Base-by-base conservation (phyloP, 2,113 vertebrate species). In the Trogon melanurus region DNA sequence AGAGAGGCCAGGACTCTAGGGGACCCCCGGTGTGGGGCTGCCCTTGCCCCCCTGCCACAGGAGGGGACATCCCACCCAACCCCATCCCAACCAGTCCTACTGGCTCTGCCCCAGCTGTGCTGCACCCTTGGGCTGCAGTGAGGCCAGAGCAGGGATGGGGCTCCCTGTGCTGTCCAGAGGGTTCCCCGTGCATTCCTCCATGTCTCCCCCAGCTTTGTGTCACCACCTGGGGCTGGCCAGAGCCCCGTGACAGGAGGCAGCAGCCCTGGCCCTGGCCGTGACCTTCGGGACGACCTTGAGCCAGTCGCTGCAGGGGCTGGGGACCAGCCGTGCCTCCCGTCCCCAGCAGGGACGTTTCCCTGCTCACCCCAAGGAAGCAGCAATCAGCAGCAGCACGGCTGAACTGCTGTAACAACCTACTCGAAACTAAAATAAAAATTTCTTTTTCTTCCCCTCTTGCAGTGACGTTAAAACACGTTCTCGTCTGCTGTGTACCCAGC, bases 401-500 rank as follows among this genome's bases (percentile, higher is more conserved):
- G 2, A 48, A 11, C n/a, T 11, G 34, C 36, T 0, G 0, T 3
- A 26, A 47, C 13, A 15, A 29, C 18, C 0, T 0, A 8, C 13
- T 32, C 45, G 53, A 79, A 56, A 32, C 38, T 29, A 20, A 1
- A 25, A 18, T 34, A 1, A 21, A 25, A 64, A n/a, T 3, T 2
- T 5, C 1, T 38, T 75, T 75, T 61, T 23, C 34, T 56, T 57
- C 9, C 20, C 16, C 1, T 44, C 17, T 79, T 75, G 10, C 58
- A 26, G 62, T 8, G 20, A 22, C 22, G 1, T 26, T 7, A 25
- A 15, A 22, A 4, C 0, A 0, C 3, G 1, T 22, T 54, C n/a
- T 41, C 3, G 56, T 19, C 56, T 21, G 16, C 47, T 2, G 41
- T 41, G 41, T 41, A 41, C 41, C 41, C 41, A 41, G 41, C 41